These are phyloP conservation scores for Portunus trituberculatus DNA, from an alignment of 1,140 invertebrate genomes.

Conservation along the genomic window DNA sequence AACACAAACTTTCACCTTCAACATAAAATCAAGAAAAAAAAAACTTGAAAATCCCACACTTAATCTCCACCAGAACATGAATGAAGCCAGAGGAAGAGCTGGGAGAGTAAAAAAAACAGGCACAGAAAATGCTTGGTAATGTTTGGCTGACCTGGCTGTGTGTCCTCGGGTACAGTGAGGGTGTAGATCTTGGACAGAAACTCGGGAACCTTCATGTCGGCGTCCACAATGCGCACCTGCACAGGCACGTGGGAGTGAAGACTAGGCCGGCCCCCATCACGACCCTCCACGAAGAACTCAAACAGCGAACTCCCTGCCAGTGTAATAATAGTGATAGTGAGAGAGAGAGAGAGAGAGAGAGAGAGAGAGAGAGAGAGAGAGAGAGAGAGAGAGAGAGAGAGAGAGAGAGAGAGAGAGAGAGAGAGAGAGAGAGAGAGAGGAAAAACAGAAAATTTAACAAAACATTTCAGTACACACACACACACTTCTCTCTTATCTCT, in stretches of 20 bases:
- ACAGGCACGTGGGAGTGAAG: conserved; percentile 89
- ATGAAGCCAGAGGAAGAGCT: too few relatives aligned
- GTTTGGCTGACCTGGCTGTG: conserved; percentile 64
- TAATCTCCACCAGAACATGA: too few relatives aligned
- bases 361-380: too few relatives aligned
- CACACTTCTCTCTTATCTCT: too few relatives aligned
- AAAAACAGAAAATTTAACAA: too few relatives aligned
- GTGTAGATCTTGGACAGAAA: conserved; percentile 88
- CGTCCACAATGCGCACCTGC: conserved; percentile 86
- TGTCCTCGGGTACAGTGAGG: conserved; percentile 77
- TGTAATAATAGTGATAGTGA: not conserved
- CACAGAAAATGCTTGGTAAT: not conserved
- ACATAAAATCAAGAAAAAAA: too few relatives aligned
- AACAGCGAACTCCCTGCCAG: conserved; percentile 88
- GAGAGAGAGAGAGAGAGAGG: too few relatives aligned
- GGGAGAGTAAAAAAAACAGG: not conserved
- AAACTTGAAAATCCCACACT: too few relatives aligned
- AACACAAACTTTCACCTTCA: not conserved
- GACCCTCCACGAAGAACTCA: conserved; percentile 93
- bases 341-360: too few relatives aligned
- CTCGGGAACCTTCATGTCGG: conserved; percentile 81
- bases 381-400: too few relatives aligned
- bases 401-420: too few relatives aligned
- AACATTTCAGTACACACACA: too few relatives aligned
- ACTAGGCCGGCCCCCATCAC: conserved; percentile 87